Evolutionary conservation across 2,888 invertebrate genomes (phyloP).

Genomic region (Galerucella nymphaeae): DNA sequence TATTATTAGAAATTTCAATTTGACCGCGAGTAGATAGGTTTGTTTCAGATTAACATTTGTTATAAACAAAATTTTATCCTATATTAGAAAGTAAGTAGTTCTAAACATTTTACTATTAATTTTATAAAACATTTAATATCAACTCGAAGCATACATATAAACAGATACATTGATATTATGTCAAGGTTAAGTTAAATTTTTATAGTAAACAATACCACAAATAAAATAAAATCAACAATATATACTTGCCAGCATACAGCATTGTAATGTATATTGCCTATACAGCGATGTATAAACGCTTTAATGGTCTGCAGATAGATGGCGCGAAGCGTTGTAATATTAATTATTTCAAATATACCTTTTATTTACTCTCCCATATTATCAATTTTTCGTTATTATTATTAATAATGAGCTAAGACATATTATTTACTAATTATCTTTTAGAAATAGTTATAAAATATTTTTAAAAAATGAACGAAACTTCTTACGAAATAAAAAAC

Average conservation of each 20-base stretch:
- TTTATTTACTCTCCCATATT: too few species aligned
- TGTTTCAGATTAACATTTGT: neutral
- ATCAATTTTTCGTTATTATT: too few species aligned
- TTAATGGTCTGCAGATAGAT: too few species aligned
- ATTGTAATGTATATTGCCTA: too few species aligned
- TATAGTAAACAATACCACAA: neutral
- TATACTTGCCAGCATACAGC: too few species aligned
- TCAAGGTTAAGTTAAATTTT: neutral
- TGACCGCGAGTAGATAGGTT: neutral
- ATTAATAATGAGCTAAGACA: too few species aligned
- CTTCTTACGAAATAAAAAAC: constrained; percentile 14
- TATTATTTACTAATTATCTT: neutral
- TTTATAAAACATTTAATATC: neutral
- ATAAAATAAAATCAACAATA: too few species aligned
- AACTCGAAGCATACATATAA: neutral
- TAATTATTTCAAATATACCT: too few species aligned
- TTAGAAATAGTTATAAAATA: neutral
- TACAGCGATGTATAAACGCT: too few species aligned
- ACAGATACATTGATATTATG: neutral
- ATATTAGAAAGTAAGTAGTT: neutral
- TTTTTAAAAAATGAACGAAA: neutral
- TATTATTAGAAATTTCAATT: neutral
- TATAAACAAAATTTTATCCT: too few species aligned
- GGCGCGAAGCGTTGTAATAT: too few species aligned
- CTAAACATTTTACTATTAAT: too few species aligned